A percentile compares a stretch with the other conserved stretches of the same genome.
These are phyloP conservation scores for Nemotelus nigrinus DNA, from an alignment of 2,888 invertebrate species.

Conservation along the genomic window DNA sequence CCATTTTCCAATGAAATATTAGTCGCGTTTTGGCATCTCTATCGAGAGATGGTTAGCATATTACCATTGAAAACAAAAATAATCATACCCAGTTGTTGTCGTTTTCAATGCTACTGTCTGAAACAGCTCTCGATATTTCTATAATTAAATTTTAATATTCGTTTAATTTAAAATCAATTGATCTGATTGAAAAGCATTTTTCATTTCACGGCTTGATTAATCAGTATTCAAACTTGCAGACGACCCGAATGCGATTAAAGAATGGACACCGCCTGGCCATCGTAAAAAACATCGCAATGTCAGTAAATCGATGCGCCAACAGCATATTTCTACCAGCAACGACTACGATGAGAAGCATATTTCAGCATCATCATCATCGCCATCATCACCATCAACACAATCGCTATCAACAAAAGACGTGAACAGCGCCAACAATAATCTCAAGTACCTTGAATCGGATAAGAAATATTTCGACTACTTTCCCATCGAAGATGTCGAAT, in stretches of 20 bases:
- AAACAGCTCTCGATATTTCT: too few relatives aligned
- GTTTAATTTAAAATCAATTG: neutral
- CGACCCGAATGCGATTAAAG: neutral
- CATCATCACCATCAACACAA: neutral
- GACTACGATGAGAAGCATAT: slow-evolving; percentile 25
- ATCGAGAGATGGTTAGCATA: too few relatives aligned
- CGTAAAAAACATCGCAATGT: slow-evolving; percentile 23
- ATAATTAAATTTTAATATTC: neutral
- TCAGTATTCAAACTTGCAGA: neutral
- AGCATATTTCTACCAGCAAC: neutral
- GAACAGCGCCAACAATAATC: slow-evolving; percentile 12
- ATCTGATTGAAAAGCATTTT: neutral
- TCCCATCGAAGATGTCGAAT: slow-evolving; percentile 51
- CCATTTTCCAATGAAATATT: too few relatives aligned
- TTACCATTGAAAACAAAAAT: too few relatives aligned
- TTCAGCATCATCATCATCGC: neutral
- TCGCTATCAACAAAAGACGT: slow-evolving; percentile 2
- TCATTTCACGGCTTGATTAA: neutral
- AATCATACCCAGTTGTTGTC: too few relatives aligned
- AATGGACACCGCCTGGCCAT: slow-evolving; percentile 12
- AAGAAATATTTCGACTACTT: slow-evolving; percentile 55
- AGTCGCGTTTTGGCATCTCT: too few relatives aligned
- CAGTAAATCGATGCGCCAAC: slow-evolving; percentile 19
- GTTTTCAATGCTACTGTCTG: too few relatives aligned
- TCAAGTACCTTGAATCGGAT: slow-evolving; percentile 47